phyloP scores from a whole-genome alignment of 2,888 invertebrate species.

The Synergus umbraculus region DNA sequence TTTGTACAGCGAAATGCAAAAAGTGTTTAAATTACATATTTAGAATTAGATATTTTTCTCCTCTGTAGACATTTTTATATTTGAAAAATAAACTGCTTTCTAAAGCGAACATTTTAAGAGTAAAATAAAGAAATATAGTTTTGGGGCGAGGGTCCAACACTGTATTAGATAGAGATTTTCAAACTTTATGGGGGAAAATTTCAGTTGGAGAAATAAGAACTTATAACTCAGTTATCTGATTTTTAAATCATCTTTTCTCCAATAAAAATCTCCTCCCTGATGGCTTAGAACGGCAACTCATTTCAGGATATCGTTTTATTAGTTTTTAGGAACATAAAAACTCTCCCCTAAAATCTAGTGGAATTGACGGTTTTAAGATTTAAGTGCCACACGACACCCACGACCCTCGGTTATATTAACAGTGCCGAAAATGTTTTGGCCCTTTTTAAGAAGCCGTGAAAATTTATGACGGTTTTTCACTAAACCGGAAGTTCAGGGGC shows the following conservation, averaged over 20 bases:
- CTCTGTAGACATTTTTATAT: no score
- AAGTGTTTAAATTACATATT: no score
- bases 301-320: constrained; percentile 7
- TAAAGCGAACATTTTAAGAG: no score
- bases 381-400: constrained; percentile 26
- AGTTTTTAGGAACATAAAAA: constrained; percentile 16
- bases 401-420: constrained; percentile 34
- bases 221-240: no score
- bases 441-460: constrained; percentile 37
- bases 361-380: constrained; percentile 24
- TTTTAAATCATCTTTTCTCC: background rate
- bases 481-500: constrained; percentile 27
- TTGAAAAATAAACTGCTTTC: no score
- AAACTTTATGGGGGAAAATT: no score
- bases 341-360: constrained; percentile 4
- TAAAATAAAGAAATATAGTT: no score
- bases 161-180: no score
- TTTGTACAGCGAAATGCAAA: no score
- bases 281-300: background rate
- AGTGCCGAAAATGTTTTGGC: constrained; percentile 25
- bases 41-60: no score
- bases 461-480: constrained; percentile 36
- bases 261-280: background rate
- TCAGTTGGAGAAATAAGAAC: no score
- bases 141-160: no score